Percentiles rank a stretch among this genome's conserved stretches.
Evolutionary conservation across 2,888 invertebrate species (phyloP).

Genomic region (Frankliniella fusca): DNA sequence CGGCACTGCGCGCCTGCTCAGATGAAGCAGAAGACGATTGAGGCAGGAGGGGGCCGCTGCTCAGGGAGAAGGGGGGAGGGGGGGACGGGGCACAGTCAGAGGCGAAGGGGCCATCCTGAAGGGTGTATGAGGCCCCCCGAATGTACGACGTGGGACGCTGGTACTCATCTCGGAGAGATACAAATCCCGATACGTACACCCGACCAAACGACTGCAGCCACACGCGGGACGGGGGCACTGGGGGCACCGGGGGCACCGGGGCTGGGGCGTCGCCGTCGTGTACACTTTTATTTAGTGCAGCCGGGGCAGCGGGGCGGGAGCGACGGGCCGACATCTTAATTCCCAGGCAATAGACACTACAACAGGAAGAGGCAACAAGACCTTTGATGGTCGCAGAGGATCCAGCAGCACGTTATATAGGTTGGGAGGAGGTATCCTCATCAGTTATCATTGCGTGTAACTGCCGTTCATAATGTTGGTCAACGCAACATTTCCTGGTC

Average conservation of each 20-base stretch:
- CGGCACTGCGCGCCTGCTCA: not conserved
- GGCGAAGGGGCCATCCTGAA: not conserved
- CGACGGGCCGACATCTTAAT: not conserved
- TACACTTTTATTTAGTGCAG: constrained; percentile 8
- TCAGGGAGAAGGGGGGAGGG: not conserved
- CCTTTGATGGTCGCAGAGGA: not conserved
- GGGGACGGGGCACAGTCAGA: not conserved
- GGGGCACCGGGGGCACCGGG: not conserved
- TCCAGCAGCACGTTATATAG: no score
- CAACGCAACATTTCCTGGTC: no score
- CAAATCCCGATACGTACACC: not conserved
- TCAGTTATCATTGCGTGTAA: no score
- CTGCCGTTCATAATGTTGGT: no score
- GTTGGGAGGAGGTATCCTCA: no score
- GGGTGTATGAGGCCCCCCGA: not conserved
- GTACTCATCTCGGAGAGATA: constrained; percentile 13
- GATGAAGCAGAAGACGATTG: constrained; percentile 26
- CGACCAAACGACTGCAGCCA: not conserved
- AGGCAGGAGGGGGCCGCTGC: not conserved
- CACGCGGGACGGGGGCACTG: not conserved
- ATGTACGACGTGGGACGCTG: not conserved
- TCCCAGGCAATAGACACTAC: not conserved
- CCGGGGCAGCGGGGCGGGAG: not conserved
- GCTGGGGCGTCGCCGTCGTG: not conserved
- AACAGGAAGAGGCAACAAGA: not conserved